phyloP scores from a whole-genome alignment of 2,113 vertebrate species.

The Microcebus griseorufus region DNA sequence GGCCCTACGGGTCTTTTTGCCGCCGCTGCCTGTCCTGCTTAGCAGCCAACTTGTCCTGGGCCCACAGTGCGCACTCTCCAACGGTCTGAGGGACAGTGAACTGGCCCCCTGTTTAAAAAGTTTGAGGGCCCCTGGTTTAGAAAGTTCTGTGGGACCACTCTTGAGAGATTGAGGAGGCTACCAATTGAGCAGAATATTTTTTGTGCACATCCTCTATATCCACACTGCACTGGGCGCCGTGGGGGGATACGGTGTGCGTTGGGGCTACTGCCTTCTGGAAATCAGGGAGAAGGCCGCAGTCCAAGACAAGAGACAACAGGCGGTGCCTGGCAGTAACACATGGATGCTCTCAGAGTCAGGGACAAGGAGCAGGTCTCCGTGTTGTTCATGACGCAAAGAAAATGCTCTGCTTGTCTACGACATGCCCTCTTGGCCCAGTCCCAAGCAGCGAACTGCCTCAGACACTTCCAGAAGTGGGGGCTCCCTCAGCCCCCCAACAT shows the following conservation, averaged over 20 bases:
- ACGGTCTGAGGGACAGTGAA: too few species aligned
- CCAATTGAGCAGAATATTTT: too few species aligned
- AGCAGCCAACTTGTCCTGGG: too few species aligned
- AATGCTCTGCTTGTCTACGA: neutral
- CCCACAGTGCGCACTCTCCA: too few species aligned
- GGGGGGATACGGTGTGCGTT: neutral
- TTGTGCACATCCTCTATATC: accelerated
- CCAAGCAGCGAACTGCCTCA: too few species aligned
- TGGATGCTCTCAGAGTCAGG: neutral
- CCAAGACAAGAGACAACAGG: neutral
- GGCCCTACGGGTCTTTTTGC: too few species aligned
- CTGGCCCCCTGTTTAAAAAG: too few species aligned
- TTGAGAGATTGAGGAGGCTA: neutral
- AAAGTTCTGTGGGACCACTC: neutral
- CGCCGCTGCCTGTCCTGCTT: too few species aligned
- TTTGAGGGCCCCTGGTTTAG: too few species aligned
- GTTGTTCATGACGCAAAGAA: neutral
- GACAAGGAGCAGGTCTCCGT: neutral
- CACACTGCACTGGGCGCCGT: accelerated
- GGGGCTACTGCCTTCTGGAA: neutral
- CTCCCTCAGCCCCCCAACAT: too few species aligned
- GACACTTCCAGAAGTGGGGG: neutral
- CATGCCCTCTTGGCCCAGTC: accelerated
- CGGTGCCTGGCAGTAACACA: accelerated
- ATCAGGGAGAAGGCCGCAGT: neutral